These are phyloP conservation scores for Trichonephila clavipes DNA, from an alignment of 1,140 invertebrate genomes.

Conservation along the genomic window DNA sequence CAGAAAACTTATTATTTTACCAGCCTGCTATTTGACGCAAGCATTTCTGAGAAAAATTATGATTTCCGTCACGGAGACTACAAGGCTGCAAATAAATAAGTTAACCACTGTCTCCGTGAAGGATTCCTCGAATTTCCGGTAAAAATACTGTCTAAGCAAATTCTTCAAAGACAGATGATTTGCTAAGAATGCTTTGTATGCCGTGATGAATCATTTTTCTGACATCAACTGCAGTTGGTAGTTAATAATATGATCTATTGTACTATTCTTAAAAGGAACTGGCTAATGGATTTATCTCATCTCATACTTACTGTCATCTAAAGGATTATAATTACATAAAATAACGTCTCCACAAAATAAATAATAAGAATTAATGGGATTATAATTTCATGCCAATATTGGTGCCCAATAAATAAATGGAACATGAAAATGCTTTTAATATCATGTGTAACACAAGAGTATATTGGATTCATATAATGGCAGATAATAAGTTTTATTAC, in stretches of 20 bases:
- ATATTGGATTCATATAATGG: too few species aligned
- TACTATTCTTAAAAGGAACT: background rate
- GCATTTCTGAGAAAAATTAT: background rate
- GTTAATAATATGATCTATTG: constrained; percentile 24
- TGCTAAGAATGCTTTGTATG: background rate
- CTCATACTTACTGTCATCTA: background rate
- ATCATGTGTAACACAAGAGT: too few species aligned
- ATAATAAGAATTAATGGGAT: background rate
- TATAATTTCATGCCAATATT: background rate
- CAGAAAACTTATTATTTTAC: too few species aligned
- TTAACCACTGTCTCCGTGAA: background rate
- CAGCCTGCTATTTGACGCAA: too few species aligned
- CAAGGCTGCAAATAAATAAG: background rate
- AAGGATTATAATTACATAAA: background rate
- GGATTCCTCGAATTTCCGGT: background rate
- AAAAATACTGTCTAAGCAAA: background rate
- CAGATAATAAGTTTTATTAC: too few species aligned
- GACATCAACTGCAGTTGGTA: background rate
- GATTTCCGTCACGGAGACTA: background rate
- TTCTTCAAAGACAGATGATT: constrained; percentile 25
- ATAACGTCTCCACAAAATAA: background rate
- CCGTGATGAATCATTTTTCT: background rate
- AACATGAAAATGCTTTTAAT: too few species aligned
- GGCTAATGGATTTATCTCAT: background rate
- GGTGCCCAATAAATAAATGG: too few species aligned